These are phyloP conservation scores for Meteorus sp. DNA, from an alignment of 1,140 invertebrate species.

Conservation along the genomic window DNA sequence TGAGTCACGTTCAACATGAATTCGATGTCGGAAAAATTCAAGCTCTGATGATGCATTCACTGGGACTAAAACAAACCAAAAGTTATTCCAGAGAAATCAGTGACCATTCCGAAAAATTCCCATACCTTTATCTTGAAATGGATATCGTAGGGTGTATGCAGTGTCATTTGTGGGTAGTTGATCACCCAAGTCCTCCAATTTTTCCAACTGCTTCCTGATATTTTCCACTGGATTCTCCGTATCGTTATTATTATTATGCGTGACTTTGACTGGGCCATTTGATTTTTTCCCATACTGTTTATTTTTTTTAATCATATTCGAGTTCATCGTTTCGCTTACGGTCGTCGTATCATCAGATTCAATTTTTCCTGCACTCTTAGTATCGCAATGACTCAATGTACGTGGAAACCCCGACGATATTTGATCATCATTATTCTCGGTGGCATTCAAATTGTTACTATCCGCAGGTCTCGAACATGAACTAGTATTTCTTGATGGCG, in stretches of 20 bases:
- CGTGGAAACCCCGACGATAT: constrained; percentile 32
- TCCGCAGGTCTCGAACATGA: constrained; percentile 44
- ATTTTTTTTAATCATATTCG: constrained; percentile 44
- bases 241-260: constrained; percentile 47
- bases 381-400: constrained; percentile 9
- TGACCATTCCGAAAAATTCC: constrained; percentile 2
- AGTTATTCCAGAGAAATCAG: neutral
- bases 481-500: constrained; percentile 50
- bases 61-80: constrained; percentile 42
- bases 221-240: constrained; percentile 74
- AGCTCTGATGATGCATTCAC: constrained; percentile 65
- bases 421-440: constrained; percentile 36
- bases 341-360: constrained; percentile 54
- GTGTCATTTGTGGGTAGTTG: constrained; percentile 74
- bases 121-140: constrained; percentile 69
- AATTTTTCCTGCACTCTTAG: constrained; percentile 42
- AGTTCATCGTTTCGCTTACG: constrained; percentile 50
- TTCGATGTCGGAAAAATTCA: constrained; percentile 78
- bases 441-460: constrained; percentile 38
- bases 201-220: constrained; percentile 73
- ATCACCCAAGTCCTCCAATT: constrained; percentile 78
- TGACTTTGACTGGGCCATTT: constrained; percentile 60
- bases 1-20: constrained; percentile 75
- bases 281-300: constrained; percentile 54
- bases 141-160: constrained; percentile 72